Conservation (phyloP, 2,113 vertebrate genomes). For the Cardinalis cardinalis region DNA sequence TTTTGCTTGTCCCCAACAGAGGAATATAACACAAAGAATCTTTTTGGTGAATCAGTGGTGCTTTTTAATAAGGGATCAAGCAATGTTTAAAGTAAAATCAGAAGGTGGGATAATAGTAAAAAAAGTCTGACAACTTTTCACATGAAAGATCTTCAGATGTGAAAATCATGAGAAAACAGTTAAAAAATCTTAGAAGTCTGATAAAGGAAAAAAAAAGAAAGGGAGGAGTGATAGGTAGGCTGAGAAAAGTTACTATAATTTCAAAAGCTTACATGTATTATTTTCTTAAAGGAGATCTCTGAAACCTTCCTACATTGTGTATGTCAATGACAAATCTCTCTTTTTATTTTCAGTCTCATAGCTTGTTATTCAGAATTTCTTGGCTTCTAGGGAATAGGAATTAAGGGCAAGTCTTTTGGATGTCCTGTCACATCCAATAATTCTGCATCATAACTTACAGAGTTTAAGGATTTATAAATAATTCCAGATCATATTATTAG, state of each 20-base stretch:
- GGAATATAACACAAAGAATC: neutral
- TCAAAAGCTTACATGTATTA: neutral
- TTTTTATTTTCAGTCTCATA: neutral
- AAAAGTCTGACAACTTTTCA: neutral
- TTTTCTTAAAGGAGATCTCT: neutral
- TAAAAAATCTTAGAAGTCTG: neutral
- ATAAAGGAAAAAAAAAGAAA: neutral
- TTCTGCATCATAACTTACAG: neutral
- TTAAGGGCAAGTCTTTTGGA: neutral
- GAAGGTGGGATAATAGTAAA: neutral
- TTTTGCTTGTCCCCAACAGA: neutral
- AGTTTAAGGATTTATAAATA: neutral
- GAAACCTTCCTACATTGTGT: neutral
- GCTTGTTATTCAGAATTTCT: neutral
- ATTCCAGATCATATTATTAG: neutral
- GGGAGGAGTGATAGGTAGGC: rapidly evolving
- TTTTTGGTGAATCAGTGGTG: neutral
- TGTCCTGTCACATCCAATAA: neutral
- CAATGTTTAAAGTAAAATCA: neutral
- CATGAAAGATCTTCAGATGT: neutral
- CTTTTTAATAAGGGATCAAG: neutral
- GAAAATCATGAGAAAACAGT: neutral
- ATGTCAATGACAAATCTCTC: neutral
- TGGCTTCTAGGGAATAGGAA: neutral
- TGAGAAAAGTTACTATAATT: neutral